These are phyloP conservation scores for Sebastes vulpes DNA, from an alignment of 2,797 vertebrate species.

Conservation along the genomic window DNA sequence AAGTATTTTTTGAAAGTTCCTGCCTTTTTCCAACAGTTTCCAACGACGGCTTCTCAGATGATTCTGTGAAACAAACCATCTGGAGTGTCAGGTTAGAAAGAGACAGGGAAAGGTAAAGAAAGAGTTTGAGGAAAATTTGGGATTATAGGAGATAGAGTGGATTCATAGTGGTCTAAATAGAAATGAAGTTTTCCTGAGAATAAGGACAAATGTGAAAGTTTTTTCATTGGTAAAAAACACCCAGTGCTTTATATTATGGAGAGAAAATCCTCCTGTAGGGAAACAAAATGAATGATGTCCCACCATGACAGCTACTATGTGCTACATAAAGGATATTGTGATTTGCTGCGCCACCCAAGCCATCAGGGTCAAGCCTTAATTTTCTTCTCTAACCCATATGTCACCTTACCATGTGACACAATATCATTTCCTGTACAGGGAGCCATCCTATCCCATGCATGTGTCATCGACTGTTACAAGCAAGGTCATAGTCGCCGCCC, in stretches of 20 bases:
- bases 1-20: neutral
- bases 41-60: neutral
- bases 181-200: neutral
- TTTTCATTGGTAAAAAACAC: neutral
- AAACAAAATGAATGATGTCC: conserved; percentile 19
- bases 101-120: neutral
- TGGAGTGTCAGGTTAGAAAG: neutral
- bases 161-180: neutral
- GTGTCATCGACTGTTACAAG: conserved; percentile 30
- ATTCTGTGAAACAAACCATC: neutral
- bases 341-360: conserved; percentile 35
- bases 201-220: neutral
- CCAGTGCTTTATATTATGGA: neutral
- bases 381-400: conserved; percentile 46
- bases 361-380: conserved; percentile 39
- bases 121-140: no score
- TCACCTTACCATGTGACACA: conserved; percentile 50
- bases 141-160: neutral
- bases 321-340: conserved; percentile 30
- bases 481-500: conserved; percentile 45
- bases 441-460: conserved; percentile 1
- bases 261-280: conserved; percentile 16
- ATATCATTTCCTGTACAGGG: conserved; percentile 58
- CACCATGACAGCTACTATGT: conserved; percentile 15
- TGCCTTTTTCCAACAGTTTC: neutral